phyloP scores from a whole-genome alignment of 2,888 invertebrate species.

The Ormyrus pomaceus region DNA sequence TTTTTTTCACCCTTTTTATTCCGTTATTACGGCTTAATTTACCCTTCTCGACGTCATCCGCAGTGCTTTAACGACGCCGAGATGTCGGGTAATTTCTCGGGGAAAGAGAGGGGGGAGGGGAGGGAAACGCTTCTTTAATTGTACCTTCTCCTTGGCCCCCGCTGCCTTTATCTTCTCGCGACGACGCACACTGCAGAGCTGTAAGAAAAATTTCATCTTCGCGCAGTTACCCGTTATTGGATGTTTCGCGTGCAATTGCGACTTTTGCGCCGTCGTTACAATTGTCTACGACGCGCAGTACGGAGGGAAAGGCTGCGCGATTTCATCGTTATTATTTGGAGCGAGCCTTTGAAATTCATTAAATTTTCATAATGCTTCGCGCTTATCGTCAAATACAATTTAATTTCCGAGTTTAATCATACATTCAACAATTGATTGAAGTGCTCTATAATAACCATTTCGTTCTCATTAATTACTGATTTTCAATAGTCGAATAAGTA shows the following conservation, averaged over 20 bases:
- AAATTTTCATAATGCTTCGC: no score
- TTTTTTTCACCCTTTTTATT: background rate
- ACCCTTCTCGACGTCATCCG: background rate
- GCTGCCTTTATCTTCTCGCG: background rate
- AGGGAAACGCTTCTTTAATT: conserved; percentile 36
- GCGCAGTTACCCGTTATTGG: conserved; percentile 17
- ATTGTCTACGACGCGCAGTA: background rate
- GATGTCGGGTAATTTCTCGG: background rate
- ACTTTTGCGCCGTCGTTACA: no score
- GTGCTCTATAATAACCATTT: no score
- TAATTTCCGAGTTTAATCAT: no score
- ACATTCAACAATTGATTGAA: no score
- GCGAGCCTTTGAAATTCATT: no score
- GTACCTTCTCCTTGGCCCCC: background rate
- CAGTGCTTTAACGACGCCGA: background rate
- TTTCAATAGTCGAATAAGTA: no score
- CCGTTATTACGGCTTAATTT: conserved; percentile 33
- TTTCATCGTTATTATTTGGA: no score
- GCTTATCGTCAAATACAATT: no score
- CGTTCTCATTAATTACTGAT: no score
- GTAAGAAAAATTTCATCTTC: conserved; percentile 35
- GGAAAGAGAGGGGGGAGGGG: background rate
- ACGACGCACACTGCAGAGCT: background rate
- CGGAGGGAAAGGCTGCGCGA: no score
- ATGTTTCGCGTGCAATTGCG: background rate